Base-by-base conservation (phyloP, 2,797 vertebrate genomes). In the Ptychadena robeensis region DNA sequence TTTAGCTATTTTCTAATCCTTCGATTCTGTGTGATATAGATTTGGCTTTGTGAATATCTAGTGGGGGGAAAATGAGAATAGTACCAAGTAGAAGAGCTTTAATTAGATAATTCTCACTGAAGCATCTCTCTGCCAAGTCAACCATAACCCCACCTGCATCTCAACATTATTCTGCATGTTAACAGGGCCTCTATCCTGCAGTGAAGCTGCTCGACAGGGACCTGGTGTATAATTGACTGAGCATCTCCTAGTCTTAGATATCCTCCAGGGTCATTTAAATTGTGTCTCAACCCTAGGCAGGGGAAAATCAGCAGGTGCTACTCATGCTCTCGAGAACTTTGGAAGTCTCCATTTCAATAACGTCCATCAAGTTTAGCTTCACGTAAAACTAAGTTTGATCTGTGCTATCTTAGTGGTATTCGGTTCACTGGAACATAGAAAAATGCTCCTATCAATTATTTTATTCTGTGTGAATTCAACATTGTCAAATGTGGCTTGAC, bases 41-140 rank as follows among this genome's bases (percentile, higher is more conserved):
- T 83, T 65, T 86, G 86, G 86, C 82, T 70, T 85, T 88, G 77
- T 85, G 87, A 86, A 88, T 82, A 82, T 82, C 81, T 72, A 67
- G 74, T 0, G 9, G 79, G 30, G 9, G 59, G 22, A 35, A 30
- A 4, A 27, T 15, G 30, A 48, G 80, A 35, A 40, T 81, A 27
- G 81, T 30, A 80, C 59, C 64, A 71, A 63, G 78, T 77, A 70
- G 64, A 71, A 68, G 79, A 80, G 72, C 57, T 86, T 90, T 91
- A 91, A 91, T 89, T 89, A 89, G 88, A 82, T 87, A 87, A 89
- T 90, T 89, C 88, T 88, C 88, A 87, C 86, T 88, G 87, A 87
- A 89, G 88, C 88, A 87, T 87, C 86, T 59, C 77, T 85, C 81
- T 89, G 86, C 65, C 87, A 87, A 89, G 87, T 66, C 87, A 92